Evolutionary conservation across 2,888 invertebrate species (phyloP), one percentile per base, ranked within the genome.

Genomic region (Tineola bisselliella): DNA sequence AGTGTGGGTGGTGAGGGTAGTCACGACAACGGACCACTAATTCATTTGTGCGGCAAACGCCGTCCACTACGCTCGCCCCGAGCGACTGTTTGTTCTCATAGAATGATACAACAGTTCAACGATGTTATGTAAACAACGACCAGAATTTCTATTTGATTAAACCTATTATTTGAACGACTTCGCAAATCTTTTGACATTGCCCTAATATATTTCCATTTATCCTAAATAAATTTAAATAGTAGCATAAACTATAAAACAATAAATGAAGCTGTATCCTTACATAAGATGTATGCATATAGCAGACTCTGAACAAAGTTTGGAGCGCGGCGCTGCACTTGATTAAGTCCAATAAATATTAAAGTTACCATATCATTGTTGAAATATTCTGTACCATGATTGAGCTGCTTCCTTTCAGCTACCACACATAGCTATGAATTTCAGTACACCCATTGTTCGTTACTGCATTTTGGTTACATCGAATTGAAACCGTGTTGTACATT

Each of bases 341-440:
- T 38, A 38, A 38, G 38, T 80, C 79, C 79, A 79, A 86, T 86
- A 84, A 84, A 86, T 86, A 84, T 86, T 86, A 81, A 83, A 84
- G 78, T 78, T 79, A 79, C 79, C 77, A 77, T 81, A 81, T 81
- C 81, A 81, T 86, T 84, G 84, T 84, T 80, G 74, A 75, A 77
- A 74, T 75, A 75, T 33, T 17, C 19, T 12, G 19, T 56, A 19
- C 33, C 33, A 10, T 58, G 25, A 25, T 58, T 19, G 18, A 56
- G 30, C 6, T 48, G 33, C 31, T 58, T 58, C 58, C 58, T 58
- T 33, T 54, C 54, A 54, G 54, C 10, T 25, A 25, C 25, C 25
- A 18, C 25, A 25, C 25, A 18, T 18, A 54, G 25, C 54, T 58
- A 58, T 58, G 58, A 58, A 56, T 58, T 58, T 58, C 30, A 33